Percentiles rank a stretch among this genome's conserved stretches.
Evolutionary conservation across 2,797 vertebrate species (phyloP).

Genomic region (Hypotaenidia okinawae): DNA sequence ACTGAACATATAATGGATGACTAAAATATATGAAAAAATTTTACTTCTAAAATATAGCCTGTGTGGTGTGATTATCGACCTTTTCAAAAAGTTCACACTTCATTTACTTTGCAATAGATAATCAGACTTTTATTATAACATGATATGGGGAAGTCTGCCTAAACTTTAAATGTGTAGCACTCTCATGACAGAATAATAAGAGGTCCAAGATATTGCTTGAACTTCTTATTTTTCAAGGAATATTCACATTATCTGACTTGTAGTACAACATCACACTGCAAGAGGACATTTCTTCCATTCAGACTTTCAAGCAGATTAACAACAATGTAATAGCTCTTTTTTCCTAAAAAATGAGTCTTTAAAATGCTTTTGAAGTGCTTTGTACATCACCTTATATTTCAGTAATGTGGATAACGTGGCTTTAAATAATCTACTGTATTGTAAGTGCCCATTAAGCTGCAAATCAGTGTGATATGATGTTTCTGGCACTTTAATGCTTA

Average conservation of each 20-base stretch:
- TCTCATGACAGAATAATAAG: conserved; percentile 41
- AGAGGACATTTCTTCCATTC: conserved; percentile 15
- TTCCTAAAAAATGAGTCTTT: background rate
- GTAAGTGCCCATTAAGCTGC: conserved; percentile 1
- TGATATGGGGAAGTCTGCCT: conserved; percentile 15
- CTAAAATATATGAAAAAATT: conserved; percentile 46
- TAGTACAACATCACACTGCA: background rate
- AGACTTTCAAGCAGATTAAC: background rate
- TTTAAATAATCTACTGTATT: conserved; percentile 16
- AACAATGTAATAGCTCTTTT: background rate
- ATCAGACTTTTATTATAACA: conserved; percentile 40
- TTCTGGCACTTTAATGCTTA: background rate
- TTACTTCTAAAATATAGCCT: conserved; percentile 16
- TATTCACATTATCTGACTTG: conserved; percentile 23
- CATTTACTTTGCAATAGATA: conserved; percentile 40
- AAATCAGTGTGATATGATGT: background rate
- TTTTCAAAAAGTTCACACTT: conserved; percentile 46
- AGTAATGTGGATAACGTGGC: background rate
- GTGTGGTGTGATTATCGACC: background rate
- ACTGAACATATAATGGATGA: background rate
- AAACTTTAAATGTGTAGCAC: background rate
- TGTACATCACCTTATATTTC: background rate
- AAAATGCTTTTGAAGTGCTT: conserved; percentile 6
- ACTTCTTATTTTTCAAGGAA: conserved; percentile 27
- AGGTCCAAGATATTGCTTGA: conserved; percentile 7